Evolutionary conservation across 1,140 invertebrate species (phyloP).

Genomic region (Lepidotrigona ventralis): DNA sequence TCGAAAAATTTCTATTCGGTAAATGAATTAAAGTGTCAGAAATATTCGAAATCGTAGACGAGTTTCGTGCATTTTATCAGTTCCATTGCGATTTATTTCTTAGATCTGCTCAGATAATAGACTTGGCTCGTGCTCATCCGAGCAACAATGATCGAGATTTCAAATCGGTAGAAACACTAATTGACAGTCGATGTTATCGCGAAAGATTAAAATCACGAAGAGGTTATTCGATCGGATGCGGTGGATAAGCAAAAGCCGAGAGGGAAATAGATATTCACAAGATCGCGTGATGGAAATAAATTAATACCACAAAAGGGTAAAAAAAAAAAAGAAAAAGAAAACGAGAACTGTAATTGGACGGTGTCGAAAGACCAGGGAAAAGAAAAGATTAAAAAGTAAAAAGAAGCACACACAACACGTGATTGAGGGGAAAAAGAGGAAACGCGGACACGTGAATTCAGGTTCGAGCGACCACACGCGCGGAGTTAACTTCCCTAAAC

Average conservation of each 20-base stretch:
- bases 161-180: neutral
- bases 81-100: no score
- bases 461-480: slow-evolving; percentile 1
- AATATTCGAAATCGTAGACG: no score
- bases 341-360: slow-evolving; percentile 58
- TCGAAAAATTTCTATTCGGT: no score
- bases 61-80: slow-evolving; percentile 12
- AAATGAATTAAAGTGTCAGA: no score
- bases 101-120: neutral
- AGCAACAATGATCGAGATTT: neutral
- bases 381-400: neutral
- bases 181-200: slow-evolving; percentile 6
- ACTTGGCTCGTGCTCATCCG: neutral
- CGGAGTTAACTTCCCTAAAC: neutral
- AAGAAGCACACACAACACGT: neutral
- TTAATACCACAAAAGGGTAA: slow-evolving; percentile 47
- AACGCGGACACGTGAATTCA: slow-evolving; percentile 8
- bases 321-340: slow-evolving; percentile 59
- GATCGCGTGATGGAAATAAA: slow-evolving; percentile 29
- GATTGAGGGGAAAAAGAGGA: neutral
- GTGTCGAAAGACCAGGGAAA: slow-evolving; percentile 48
- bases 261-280: slow-evolving; percentile 51
- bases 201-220: neutral
- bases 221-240: neutral
- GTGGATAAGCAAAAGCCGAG: slow-evolving; percentile 37